Evolutionary conservation across 2,888 invertebrate species (phyloP), one percentile per base, ranked within the genome.

Genomic region (Tinea pellionella): DNA sequence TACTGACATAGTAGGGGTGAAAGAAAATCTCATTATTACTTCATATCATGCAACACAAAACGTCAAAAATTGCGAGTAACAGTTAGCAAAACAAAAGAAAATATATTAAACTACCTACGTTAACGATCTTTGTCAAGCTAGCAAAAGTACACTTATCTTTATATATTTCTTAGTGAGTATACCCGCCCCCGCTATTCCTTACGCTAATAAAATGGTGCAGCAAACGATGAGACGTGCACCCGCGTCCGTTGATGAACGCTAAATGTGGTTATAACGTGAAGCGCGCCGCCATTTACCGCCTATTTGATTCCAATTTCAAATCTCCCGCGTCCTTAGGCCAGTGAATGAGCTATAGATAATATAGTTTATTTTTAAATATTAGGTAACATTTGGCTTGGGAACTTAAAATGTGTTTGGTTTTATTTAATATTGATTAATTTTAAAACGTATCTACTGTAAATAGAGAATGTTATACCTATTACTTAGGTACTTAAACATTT

Each of bases 271-370:
- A 86, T 85, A 81, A 42, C 24, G 37, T 30, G 12, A 11, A 37
- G 59, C 53, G 18, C 12, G 37, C 47, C 88, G 89, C 89, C 89
- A 90, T 90, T 90, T 90, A 89, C 89, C 89, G 90, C 90, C 89
- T 89, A 90, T 90, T 89, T 90, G 90, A 84, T 82, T 89, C 87
- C 88, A 88, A 87, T 85, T 82, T 86, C 89, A 88, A 89, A 88
- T 87, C 80, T 84, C 73, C 73, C 81, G 87, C 85, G 81, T 75
- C 77, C 74, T 76, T 80, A 80, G 80, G 80, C 73, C 84, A 80
- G 73, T 76, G 81, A 85, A 77, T 72, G 70, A 74, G 71, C 74
- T 74, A 76, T 77, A 75, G 75, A 84, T 83, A 85, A 84, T 80
- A 72, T 74, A 70, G 76, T 82, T 81, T 84, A 80, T 84, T 77